Conservation (phyloP, 2,797 vertebrate species). For the Menidia menidia region DNA sequence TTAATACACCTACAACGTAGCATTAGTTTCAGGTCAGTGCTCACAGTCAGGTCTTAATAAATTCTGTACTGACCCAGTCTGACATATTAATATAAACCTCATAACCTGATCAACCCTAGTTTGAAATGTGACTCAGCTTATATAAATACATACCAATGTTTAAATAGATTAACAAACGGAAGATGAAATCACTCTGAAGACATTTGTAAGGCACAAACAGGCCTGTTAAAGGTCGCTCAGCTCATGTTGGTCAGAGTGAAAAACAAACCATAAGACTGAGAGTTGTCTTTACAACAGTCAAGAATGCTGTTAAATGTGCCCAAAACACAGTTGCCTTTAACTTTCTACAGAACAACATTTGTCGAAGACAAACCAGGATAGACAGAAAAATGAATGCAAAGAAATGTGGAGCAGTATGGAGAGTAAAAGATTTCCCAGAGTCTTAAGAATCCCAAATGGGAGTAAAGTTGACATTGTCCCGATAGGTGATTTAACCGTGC, state of each 20-base stretch:
- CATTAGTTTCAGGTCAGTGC: not conserved
- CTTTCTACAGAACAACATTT: not conserved
- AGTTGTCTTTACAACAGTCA: not conserved
- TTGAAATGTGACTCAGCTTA: not conserved
- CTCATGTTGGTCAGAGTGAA: not conserved
- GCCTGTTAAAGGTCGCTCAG: not conserved
- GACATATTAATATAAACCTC: conserved; percentile 1
- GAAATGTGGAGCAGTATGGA: not conserved
- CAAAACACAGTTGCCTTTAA: not conserved
- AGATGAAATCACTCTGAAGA: no score
- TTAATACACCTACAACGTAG: conserved; percentile 4
- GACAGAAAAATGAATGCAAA: not conserved
- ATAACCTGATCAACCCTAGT: not conserved
- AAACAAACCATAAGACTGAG: not conserved
- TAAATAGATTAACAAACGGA: no score
- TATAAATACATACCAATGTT: not conserved
- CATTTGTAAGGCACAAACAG: not conserved
- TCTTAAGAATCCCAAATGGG: not conserved
- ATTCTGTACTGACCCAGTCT: not conserved
- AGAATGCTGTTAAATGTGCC: not conserved
- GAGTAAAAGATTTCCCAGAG: not conserved
- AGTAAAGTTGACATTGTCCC: not conserved
- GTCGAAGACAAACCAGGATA: not conserved
- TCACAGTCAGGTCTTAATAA: not conserved
- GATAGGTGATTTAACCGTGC: not conserved